phyloP scores from a whole-genome alignment of 2,888 invertebrate species.

The Lepidocyrtoides sp. region DNA sequence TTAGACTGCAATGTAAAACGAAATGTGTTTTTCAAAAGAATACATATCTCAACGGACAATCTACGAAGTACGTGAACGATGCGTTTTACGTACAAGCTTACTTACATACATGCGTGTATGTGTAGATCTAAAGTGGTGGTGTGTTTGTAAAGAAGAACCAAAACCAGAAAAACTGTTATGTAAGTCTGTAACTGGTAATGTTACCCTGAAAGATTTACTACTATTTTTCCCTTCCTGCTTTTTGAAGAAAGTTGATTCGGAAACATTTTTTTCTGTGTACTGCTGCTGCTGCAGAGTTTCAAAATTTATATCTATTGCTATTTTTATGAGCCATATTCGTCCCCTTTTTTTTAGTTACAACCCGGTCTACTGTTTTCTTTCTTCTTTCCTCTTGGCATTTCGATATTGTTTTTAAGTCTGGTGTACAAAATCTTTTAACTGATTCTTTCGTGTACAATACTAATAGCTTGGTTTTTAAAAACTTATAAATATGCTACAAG shows the following conservation, averaged over 20 bases:
- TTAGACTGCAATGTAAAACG: constrained; percentile 30
- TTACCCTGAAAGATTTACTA: constrained; percentile 40
- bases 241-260: neutral
- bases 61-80: neutral
- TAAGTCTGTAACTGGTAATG: neutral
- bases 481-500: neutral
- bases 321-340: constrained; percentile 43
- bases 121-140: neutral
- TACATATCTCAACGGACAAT: neutral
- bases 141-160: neutral
- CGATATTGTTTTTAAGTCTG: neutral
- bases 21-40: constrained; percentile 14
- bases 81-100: too few species aligned
- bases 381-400: neutral
- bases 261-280: neutral
- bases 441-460: neutral
- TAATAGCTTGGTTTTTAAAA: neutral
- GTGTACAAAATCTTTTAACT: neutral
- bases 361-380: neutral
- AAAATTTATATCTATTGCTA: constrained; percentile 79
- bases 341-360: too few species aligned
- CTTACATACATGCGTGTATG: neutral
- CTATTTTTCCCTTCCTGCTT: constrained; percentile 32
- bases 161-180: neutral
- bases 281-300: neutral